Evolutionary conservation across 2,113 vertebrate species (phyloP), one percentile per base, ranked within the genome.

Genomic region (Neopipo cinnamomea): DNA sequence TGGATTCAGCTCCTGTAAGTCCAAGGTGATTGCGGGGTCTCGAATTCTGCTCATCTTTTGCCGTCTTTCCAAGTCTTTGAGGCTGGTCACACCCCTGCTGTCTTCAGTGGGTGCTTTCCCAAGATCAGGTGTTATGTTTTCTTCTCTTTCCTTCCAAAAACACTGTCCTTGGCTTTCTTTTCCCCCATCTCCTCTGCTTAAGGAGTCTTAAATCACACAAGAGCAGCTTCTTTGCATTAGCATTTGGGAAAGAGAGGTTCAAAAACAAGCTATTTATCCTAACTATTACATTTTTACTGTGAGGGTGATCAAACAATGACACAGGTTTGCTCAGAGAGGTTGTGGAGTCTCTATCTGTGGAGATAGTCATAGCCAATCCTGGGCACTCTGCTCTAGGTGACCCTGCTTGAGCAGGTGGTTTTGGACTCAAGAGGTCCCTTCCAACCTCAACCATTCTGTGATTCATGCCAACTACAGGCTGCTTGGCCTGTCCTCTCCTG

Each of bases 171-270:
- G 72, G 67, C 25, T 86, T 86, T 80, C 7, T 33, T 66, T 77
- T 31, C 15, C 10, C 53, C 7, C 5, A 13, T 37, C 2, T 88
- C 71, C 21, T 78, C 47, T 44, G 73, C 58, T 92, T 91, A 87
- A 91, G 91, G 89, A 96, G 86, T 93, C 91, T 84, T 92, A 87
- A 95, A 96, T 85, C 94, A 85, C 96, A 95, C 52, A 85, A 71
- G 22, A 92, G n/a, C 33, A 92, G 47, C 86, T 68, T 72, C 61
- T 89, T 74, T 47, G 56, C 52, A 41, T 39, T 50, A 80, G 33
- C 37, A 12, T 84, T 84, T 81, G 47, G 44, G 39, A 49, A 30
- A 65, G 6, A 3, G 65, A 65, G 30, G 15, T 75, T 82, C 33
- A 72, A 85, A 85, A 49, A 23, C 31, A 78, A 71, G 37, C 42